A percentile compares a stretch with the other conserved stretches of the same genome.
These are phyloP conservation scores for Bradypodion pumilum DNA, from an alignment of 2,797 vertebrate species.

Conservation along the genomic window DNA sequence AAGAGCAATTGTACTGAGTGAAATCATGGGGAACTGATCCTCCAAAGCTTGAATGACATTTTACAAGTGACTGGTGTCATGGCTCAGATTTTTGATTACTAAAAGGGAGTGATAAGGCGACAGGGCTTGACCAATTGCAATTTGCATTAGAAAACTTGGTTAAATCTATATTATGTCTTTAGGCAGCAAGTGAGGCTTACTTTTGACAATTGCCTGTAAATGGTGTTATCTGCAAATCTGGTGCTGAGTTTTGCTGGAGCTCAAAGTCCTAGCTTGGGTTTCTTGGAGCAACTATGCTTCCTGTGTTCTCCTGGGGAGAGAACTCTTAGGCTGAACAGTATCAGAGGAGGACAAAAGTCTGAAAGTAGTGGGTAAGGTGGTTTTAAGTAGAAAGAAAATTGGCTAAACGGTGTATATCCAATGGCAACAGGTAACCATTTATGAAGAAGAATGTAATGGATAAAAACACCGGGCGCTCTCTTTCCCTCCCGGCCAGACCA, in stretches of 20 bases:
- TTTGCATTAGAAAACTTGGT: constrained; percentile 4
- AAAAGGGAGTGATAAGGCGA: constrained; percentile 17
- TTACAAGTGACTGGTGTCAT: not conserved
- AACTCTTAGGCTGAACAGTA: too few species aligned
- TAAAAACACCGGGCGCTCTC: too few species aligned
- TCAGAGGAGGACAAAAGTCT: too few species aligned
- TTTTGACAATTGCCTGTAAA: not conserved
- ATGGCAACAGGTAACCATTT: too few species aligned
- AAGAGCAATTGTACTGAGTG: not conserved
- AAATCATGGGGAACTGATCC: not conserved
- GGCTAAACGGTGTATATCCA: too few species aligned
- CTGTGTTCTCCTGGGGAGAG: too few species aligned
- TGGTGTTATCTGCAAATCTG: not conserved
- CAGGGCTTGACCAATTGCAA: not conserved
- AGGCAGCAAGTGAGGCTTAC: not conserved
- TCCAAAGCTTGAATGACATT: not conserved
- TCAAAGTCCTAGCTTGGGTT: too few species aligned
- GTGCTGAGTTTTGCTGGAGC: not conserved
- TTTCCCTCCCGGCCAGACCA: too few species aligned
- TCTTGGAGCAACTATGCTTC: too few species aligned
- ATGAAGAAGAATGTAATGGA: too few species aligned
- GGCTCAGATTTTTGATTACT: not conserved
- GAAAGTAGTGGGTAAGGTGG: too few species aligned
- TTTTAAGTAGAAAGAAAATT: too few species aligned
- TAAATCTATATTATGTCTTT: constrained; percentile 17